A percentile compares a stretch with the other conserved stretches of the same genome.
Evolutionary conservation across 2,113 vertebrate genomes (phyloP).

Genomic region (Chlorodrepanis virens): DNA sequence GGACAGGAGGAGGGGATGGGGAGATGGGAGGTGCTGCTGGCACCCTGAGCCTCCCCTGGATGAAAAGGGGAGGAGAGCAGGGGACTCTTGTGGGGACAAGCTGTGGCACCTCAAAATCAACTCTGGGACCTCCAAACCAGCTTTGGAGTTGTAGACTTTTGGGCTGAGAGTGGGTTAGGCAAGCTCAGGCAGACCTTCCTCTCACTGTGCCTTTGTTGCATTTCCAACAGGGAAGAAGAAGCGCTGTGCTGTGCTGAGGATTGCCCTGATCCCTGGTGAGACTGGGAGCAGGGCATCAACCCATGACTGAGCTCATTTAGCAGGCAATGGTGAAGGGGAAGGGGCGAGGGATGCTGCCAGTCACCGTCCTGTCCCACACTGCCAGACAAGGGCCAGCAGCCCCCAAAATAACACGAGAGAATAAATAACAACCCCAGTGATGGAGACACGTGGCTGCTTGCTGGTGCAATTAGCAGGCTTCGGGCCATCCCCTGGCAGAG

Average conservation of each 20-base stretch:
- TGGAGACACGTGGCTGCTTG: neutral
- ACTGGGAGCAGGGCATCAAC: neutral
- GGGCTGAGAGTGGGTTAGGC: neutral
- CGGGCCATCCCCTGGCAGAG: neutral
- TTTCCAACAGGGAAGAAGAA: neutral
- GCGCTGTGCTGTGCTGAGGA: fast-evolving
- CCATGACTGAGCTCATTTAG: neutral
- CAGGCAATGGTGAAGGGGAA: neutral
- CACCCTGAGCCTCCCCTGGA: neutral
- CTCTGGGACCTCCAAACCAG: neutral
- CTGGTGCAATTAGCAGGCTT: constrained; percentile 10
- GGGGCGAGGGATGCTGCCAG: neutral
- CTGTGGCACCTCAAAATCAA: neutral
- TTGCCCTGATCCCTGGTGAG: neutral
- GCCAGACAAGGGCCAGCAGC: neutral
- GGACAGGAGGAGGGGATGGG: neutral
- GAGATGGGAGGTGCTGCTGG: neutral
- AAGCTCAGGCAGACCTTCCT: neutral
- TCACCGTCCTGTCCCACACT: neutral
- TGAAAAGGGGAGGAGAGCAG: neutral
- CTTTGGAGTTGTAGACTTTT: neutral
- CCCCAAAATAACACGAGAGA: neutral
- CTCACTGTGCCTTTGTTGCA: neutral
- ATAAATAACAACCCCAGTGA: neutral
- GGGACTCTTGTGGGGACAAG: neutral